Percentiles rank a stretch among this genome's conserved stretches.
Conservation (phyloP, 2,888 invertebrate genomes). For the Cosmopolites sordidus region DNA sequence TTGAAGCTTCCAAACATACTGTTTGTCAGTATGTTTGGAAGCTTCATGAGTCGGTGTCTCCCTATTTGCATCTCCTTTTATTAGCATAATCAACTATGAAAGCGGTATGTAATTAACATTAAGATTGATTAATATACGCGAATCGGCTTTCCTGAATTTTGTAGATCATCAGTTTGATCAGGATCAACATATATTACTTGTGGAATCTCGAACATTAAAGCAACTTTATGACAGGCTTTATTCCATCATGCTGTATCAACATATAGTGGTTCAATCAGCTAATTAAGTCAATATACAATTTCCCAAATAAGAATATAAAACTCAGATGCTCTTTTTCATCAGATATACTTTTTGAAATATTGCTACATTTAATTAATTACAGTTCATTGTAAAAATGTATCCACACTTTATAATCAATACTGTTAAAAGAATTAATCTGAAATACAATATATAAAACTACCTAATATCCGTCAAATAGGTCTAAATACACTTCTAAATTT, state of each 20-base stretch:
- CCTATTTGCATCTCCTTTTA: slow-evolving; percentile 45
- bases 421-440: too few species aligned
- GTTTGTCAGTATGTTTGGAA: slow-evolving; percentile 39
- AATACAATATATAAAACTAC: too few species aligned
- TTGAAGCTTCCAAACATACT: too few species aligned
- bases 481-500: too few species aligned
- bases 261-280: slow-evolving; percentile 47
- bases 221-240: slow-evolving; percentile 39
- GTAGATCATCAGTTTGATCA: slow-evolving; percentile 48
- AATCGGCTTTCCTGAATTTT: slow-evolving; percentile 38
- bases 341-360: slow-evolving; percentile 42
- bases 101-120: background rate
- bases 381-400: slow-evolving; percentile 24
- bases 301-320: slow-evolving; percentile 37
- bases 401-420: too few species aligned
- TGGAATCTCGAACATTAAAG: slow-evolving; percentile 42
- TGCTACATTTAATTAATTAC: slow-evolving; percentile 40
- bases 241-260: slow-evolving; percentile 30
- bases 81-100: slow-evolving; percentile 38
- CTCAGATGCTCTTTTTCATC: background rate
- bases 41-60: slow-evolving; percentile 48
- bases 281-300: slow-evolving; percentile 40
- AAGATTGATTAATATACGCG: background rate
- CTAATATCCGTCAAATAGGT: too few species aligned
- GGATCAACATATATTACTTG: slow-evolving; percentile 48